Conservation (phyloP, 1,140 invertebrate species). For the Panagrolaimus sp. region DNA sequence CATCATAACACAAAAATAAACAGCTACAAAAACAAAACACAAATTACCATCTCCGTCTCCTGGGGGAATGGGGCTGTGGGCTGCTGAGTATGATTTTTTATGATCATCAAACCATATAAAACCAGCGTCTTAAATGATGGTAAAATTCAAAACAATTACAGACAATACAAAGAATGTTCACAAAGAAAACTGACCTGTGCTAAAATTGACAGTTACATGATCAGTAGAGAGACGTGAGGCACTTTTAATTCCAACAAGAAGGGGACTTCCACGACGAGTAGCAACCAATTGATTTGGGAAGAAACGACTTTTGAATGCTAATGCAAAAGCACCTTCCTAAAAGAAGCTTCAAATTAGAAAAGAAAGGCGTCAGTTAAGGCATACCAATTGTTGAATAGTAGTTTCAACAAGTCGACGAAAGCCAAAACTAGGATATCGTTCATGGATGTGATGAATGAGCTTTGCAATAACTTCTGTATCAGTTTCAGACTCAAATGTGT, state of each 20-base stretch:
- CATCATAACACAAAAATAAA: not conserved
- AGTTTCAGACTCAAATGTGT: slow-evolving; percentile 92
- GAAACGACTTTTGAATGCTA: slow-evolving; percentile 89
- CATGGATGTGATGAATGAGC: slow-evolving; percentile 85
- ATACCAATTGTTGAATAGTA: slow-evolving; percentile 89
- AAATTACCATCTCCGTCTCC: not conserved
- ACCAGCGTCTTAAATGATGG: slow-evolving; percentile 13
- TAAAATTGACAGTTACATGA: slow-evolving; percentile 94
- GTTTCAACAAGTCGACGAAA: slow-evolving; percentile 94
- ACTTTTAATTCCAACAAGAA: slow-evolving; percentile 94
- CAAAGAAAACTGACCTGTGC: slow-evolving; percentile 70
- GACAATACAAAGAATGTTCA: not conserved
- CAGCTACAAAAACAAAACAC: not conserved
- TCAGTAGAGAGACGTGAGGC: slow-evolving; percentile 84
- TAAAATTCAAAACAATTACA: slow-evolving; percentile 6
- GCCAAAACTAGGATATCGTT: slow-evolving; percentile 76
- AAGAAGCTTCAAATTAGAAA: slow-evolving; percentile 40
- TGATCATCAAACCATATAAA: slow-evolving; percentile 7
- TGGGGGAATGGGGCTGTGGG: slow-evolving; percentile 3
- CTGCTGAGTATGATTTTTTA: not conserved
- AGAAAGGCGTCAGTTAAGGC: slow-evolving; percentile 45
- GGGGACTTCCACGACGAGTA: slow-evolving; percentile 85
- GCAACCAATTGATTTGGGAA: slow-evolving; percentile 96
- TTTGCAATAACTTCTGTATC: slow-evolving; percentile 99
- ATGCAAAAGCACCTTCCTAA: slow-evolving; percentile 94